Evolutionary conservation across 2,113 vertebrate genomes (phyloP).

Genomic region (Festucalex cinctus): DNA sequence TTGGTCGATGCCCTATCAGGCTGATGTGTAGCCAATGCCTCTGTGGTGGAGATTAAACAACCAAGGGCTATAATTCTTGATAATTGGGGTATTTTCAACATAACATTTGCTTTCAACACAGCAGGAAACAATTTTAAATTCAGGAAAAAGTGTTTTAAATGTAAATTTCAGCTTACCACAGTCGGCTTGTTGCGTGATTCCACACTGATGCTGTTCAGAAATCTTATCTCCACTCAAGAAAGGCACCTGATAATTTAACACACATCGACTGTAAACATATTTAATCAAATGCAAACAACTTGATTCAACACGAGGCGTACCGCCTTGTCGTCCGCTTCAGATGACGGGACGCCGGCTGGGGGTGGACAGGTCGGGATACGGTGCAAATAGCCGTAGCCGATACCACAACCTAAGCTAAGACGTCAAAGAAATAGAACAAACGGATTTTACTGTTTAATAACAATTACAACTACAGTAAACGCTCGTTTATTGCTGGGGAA

Average conservation of each 20-base stretch:
- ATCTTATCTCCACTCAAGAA: conserved; percentile 63
- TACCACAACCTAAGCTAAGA: conserved; percentile 86
- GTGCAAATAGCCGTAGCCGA: conserved; percentile 91
- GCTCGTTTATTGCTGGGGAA: neutral
- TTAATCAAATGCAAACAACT: neutral
- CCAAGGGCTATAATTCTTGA: too few relatives aligned
- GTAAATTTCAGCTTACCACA: conserved; percentile 66
- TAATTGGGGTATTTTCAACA: too few relatives aligned
- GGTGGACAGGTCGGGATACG: conserved; percentile 79
- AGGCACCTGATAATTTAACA: conserved; percentile 64
- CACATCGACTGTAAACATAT: neutral
- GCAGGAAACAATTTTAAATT: too few relatives aligned
- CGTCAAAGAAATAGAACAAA: conserved; percentile 21
- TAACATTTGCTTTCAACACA: too few relatives aligned
- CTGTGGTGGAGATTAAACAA: conserved; percentile 55
- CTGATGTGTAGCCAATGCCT: conserved; percentile 69
- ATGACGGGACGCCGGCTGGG: conserved; percentile 42
- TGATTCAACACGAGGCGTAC: neutral
- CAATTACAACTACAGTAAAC: neutral
- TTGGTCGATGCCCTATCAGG: conserved; percentile 57
- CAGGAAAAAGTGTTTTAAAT: neutral
- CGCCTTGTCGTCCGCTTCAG: conserved; percentile 8
- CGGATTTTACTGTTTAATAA: neutral
- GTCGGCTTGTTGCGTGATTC: conserved; percentile 79
- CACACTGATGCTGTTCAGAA: conserved; percentile 55